Base-by-base conservation (phyloP, 2,113 vertebrate species). In the Setophaga coronata region DNA sequence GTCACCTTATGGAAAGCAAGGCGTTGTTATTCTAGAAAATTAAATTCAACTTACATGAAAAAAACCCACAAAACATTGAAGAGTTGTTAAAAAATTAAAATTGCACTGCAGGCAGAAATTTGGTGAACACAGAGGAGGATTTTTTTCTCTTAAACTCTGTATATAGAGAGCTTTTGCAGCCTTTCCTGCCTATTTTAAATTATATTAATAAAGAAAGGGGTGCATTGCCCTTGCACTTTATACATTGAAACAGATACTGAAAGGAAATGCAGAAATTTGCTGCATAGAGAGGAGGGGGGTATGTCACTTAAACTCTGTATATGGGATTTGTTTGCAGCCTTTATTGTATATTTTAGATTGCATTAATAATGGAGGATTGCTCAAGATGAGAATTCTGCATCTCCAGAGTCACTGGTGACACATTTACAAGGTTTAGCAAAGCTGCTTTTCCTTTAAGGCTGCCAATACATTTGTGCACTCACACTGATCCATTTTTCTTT, bases 401-500 rank as follows among this genome's bases (percentile, higher is more conserved):
- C 51, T 61, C 60, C 48, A 51, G 45, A 82, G 57, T 25, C 20
- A 31, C 90, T 60, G 50, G 33, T 80, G 92, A 91, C 93, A 89
- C 36, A 40, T 64, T 89, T 82, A n/a, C n/a, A 29, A 7, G 72
- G 20, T 91, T 93, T 54, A 82, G 60, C 85, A 72, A 90, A 96
- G 81, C 77, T 79, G 88, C 67, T 87, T 97, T 95, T 95, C 89
- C 96, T 93, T 77, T 53, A 76, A 95, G 77, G 82, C 93, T 93
- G 71, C 78, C 82, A 95, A 91, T 79, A 86, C 77, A 72, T 94
- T 94, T 71, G 76, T 77, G 85, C 58, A 91, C 69, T 57, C 82
- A 91, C 95, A 94, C 83, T 48, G 95, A 97, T 80, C 81, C 60
- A 73, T 96, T 97, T 98, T 95, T 4, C 33, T 93, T 93, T 96